phyloP scores from a whole-genome alignment of 2,797 vertebrate species.

The Leuciscus waleckii region DNA sequence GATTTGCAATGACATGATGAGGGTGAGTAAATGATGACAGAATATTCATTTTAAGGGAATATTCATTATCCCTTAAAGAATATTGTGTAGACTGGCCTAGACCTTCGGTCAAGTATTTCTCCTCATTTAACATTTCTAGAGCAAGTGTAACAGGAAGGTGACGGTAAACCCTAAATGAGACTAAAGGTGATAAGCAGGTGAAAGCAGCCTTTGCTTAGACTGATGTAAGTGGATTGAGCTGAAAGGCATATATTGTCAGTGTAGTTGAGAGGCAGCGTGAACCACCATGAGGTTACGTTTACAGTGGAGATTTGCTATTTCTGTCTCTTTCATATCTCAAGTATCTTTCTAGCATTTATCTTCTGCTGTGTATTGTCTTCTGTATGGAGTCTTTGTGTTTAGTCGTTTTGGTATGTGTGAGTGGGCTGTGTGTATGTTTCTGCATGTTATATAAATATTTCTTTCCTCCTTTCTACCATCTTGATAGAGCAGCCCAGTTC shows the following conservation, averaged over 20 bases:
- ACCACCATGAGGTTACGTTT: slow-evolving; percentile 6
- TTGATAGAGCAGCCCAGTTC: background rate
- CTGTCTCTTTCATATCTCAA: slow-evolving; percentile 28
- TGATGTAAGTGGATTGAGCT: slow-evolving; percentile 14
- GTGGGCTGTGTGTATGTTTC: slow-evolving; percentile 40
- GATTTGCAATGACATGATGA: background rate
- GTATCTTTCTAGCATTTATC: slow-evolving; percentile 33
- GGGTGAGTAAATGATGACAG: background rate
- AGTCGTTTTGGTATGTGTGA: slow-evolving; percentile 29
- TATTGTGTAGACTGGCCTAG: background rate
- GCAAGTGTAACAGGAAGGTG: slow-evolving; percentile 26
- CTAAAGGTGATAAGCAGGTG: slow-evolving; percentile 36
- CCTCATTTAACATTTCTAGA: background rate
- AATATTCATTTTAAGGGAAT: background rate
- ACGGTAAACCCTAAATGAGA: slow-evolving; percentile 38
- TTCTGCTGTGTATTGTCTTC: slow-evolving; percentile 20
- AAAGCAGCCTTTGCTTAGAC: slow-evolving; percentile 3
- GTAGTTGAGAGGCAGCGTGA: background rate
- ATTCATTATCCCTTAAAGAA: background rate
- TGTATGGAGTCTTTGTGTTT: slow-evolving; percentile 35
- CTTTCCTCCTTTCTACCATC: background rate
- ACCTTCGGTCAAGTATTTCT: background rate
- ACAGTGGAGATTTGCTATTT: slow-evolving; percentile 42
- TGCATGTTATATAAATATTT: slow-evolving; percentile 31
- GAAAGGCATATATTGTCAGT: slow-evolving; percentile 5